A percentile compares a stretch with the other conserved stretches of the same genome.
phyloP scores from a whole-genome alignment of 2,113 vertebrate genomes.

The Myodes glareolus region DNA sequence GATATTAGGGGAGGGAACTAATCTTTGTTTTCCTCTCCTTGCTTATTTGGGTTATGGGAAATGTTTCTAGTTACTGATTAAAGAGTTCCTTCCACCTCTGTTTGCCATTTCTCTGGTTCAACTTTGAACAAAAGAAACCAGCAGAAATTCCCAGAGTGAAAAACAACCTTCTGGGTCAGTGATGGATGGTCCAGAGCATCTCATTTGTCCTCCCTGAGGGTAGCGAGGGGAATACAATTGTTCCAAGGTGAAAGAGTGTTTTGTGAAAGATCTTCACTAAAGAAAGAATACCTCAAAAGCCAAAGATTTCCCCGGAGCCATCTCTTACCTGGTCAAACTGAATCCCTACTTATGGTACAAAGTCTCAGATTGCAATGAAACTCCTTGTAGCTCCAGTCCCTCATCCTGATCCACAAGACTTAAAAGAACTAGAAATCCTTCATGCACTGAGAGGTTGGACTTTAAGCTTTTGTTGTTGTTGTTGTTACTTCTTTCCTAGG shows the following conservation, averaged over 20 bases:
- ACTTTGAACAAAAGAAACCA: not conserved
- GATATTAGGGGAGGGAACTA: not conserved
- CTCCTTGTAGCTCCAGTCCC: not conserved
- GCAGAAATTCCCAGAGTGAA: not conserved
- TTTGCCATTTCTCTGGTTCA: not conserved
- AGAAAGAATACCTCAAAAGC: not conserved
- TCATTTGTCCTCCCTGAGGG: not conserved
- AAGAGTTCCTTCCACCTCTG: not conserved
- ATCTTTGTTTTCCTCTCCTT: slow-evolving; percentile 22
- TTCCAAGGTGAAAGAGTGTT: not conserved
- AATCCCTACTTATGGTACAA: not conserved
- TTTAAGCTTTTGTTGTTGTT: not conserved
- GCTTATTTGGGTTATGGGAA: slow-evolving; percentile 32
- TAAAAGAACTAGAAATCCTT: not conserved
- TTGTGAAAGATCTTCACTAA: not conserved
- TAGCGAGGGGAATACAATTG: not conserved
- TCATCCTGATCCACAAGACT: not conserved
- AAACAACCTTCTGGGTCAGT: not conserved
- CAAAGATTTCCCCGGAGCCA: not conserved
- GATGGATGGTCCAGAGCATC: not conserved
- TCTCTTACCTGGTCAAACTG: not conserved
- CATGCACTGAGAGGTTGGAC: not conserved
- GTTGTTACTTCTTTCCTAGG: not conserved
- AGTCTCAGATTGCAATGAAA: not conserved
- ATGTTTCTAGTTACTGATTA: not conserved